Conservation (phyloP, 2,888 invertebrate species). For the Clivina fossor region DNA sequence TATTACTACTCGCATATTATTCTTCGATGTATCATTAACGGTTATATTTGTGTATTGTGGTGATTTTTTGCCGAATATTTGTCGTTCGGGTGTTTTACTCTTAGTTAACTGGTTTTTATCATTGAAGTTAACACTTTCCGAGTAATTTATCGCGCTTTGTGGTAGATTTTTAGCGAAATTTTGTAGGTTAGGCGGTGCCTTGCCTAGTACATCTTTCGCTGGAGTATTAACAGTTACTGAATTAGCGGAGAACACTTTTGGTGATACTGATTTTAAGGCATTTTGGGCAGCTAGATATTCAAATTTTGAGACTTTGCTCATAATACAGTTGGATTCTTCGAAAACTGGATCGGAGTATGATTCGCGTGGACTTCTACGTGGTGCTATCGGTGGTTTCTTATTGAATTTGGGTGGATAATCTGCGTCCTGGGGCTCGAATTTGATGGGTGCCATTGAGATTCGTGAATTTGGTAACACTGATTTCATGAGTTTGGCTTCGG, state of each 20-base stretch:
- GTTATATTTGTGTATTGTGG: conserved; percentile 51
- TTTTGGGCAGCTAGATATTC: conserved; percentile 72
- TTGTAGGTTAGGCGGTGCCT: conserved; percentile 58
- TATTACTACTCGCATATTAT: conserved; percentile 48
- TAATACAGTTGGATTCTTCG: conserved; percentile 64
- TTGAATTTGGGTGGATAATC: conserved; percentile 52
- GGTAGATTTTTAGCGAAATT: conserved; percentile 64
- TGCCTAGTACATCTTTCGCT: conserved; percentile 76
- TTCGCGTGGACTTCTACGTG: conserved; percentile 57
- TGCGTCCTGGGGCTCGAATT: conserved; percentile 57
- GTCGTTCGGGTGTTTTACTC: conserved; percentile 48
- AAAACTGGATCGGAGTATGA: conserved; percentile 56
- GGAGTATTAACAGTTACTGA: conserved; percentile 78
- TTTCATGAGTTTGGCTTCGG: conserved; percentile 84
- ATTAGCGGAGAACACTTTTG: conserved; percentile 81
- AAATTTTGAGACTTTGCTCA: conserved; percentile 78
- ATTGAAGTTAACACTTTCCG: conserved; percentile 48
- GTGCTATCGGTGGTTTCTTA: conserved; percentile 67
- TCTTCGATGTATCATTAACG: conserved; percentile 51
- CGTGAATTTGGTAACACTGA: conserved; percentile 76
- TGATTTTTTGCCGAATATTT: conserved; percentile 48
- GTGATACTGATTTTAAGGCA: conserved; percentile 62
- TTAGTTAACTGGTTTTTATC: conserved; percentile 47
- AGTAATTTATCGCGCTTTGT: conserved; percentile 55
- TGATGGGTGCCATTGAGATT: conserved; percentile 78